A percentile compares a stretch with the other conserved stretches of the same genome.
phyloP scores from a whole-genome alignment of 2,888 invertebrate species.

The Bugula neritina region DNA sequence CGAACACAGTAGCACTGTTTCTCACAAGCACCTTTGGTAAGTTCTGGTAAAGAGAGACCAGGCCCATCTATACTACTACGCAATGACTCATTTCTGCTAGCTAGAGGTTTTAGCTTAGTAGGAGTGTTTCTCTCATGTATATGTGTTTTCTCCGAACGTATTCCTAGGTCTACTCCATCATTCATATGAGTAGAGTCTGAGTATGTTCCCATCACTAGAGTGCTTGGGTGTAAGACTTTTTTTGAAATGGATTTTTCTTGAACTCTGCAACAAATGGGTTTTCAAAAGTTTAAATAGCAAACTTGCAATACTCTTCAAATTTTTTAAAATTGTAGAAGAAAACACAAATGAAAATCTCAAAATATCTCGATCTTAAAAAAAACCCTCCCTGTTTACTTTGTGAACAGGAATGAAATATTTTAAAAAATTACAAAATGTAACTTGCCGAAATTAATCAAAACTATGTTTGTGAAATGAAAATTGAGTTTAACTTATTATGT shows the following conservation, averaged over 20 bases:
- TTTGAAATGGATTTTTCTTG: neutral
- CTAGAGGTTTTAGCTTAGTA: slow-evolving; percentile 6
- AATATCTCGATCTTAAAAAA: no score
- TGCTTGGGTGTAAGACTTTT: slow-evolving; percentile 12
- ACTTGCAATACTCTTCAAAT: no score
- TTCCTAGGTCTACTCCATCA: slow-evolving; percentile 12
- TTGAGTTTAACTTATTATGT: no score
- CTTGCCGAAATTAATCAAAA: no score
- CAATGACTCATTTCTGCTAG: neutral
- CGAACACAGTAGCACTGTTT: no score
- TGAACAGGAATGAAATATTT: no score
- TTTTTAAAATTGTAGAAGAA: no score
- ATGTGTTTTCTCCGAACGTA: neutral
- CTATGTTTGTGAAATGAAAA: no score
- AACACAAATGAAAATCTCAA: no score
- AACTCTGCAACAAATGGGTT: neutral
- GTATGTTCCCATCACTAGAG: neutral
- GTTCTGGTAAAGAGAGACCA: slow-evolving; percentile 16
- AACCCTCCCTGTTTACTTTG: no score
- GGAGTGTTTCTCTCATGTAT: slow-evolving; percentile 21
- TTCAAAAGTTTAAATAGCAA: no score
- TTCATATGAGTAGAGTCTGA: neutral
- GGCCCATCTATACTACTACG: slow-evolving; percentile 4
- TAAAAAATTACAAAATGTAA: no score
- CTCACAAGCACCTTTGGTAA: slow-evolving; percentile 13